phyloP scores from a whole-genome alignment of 1,140 invertebrate genomes.

The Anthonomus grandis region DNA sequence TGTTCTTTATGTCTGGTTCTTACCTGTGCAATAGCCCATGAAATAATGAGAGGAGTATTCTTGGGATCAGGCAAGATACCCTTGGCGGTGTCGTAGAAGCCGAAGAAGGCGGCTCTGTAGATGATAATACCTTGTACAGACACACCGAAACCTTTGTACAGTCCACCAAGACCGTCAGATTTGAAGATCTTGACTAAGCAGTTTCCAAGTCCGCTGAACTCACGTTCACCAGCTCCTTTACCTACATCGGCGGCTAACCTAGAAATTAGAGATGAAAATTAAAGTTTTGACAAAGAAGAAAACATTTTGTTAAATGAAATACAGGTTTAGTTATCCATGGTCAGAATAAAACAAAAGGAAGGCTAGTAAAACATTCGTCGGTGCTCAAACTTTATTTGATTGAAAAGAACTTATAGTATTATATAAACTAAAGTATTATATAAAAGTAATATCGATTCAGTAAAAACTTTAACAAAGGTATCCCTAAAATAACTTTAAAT shows the following conservation, averaged over 20 bases:
- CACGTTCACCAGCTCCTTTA: slow-evolving; percentile 68
- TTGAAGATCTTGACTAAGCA: slow-evolving; percentile 82
- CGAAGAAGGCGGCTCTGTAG: slow-evolving; percentile 89
- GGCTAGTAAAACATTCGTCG: no score
- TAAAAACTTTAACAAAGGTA: no score
- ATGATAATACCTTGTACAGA: slow-evolving; percentile 87
- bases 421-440: no score
- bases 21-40: slow-evolving; percentile 81
- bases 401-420: no score
- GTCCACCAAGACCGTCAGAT: slow-evolving; percentile 73
- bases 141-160: slow-evolving; percentile 88
- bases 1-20: slow-evolving; percentile 9
- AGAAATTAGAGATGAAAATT: no score
- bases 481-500: no score
- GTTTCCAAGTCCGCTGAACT: slow-evolving; percentile 80
- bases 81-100: slow-evolving; percentile 89
- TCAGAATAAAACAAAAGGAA: no score
- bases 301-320: no score
- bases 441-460: no score
- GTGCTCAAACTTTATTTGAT: no score
- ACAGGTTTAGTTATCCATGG: no score
- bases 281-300: no score
- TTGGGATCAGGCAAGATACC: slow-evolving; percentile 81
- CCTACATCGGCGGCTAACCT: slow-evolving; percentile 82
- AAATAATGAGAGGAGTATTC: slow-evolving; percentile 72